Percentiles rank a stretch among this genome's conserved stretches.
These are phyloP conservation scores for Trissonchulus sp. DNA, from an alignment of 2,888 invertebrate genomes.

Conservation along the genomic window DNA sequence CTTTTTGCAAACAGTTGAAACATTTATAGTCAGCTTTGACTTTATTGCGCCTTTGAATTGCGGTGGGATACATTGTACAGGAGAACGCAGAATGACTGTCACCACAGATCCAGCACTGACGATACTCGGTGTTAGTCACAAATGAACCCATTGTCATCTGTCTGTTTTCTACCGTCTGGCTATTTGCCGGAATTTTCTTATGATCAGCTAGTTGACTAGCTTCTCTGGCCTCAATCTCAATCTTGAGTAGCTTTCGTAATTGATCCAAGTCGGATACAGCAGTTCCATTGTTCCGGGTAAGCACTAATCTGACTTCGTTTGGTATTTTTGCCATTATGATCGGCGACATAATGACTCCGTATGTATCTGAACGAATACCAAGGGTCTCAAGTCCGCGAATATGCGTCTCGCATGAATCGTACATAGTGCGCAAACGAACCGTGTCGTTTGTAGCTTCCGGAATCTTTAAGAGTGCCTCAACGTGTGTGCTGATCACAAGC, in stretches of 20 bases:
- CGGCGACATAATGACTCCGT: background rate
- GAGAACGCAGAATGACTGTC: too few relatives aligned
- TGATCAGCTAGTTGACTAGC: background rate
- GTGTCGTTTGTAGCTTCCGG: slow-evolving; percentile 6
- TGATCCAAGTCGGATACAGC: background rate
- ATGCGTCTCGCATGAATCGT: slow-evolving; percentile 9
- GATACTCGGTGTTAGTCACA: too few relatives aligned
- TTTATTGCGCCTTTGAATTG: too few relatives aligned
- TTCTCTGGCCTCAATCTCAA: slow-evolving; percentile 14
- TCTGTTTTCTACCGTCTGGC: too few relatives aligned
- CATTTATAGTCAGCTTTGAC: too few relatives aligned
- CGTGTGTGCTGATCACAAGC: background rate
- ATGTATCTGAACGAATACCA: slow-evolving; percentile 15
- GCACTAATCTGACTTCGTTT: background rate
- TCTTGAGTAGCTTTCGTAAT: slow-evolving; percentile 1
- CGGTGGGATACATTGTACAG: too few relatives aligned
- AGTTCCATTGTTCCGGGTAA: slow-evolving; percentile 9
- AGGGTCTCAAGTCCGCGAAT: slow-evolving; percentile 15
- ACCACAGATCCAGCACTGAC: too few relatives aligned
- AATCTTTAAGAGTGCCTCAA: slow-evolving; percentile 15
- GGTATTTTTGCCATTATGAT: slow-evolving; percentile 16
- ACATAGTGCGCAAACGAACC: slow-evolving; percentile 2
- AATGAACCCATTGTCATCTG: too few relatives aligned
- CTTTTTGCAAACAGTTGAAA: too few relatives aligned
- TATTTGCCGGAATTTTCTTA: too few relatives aligned